Conservation (phyloP, 1,140 invertebrate species). For the Lordiphosa stackelbergi region DNA sequence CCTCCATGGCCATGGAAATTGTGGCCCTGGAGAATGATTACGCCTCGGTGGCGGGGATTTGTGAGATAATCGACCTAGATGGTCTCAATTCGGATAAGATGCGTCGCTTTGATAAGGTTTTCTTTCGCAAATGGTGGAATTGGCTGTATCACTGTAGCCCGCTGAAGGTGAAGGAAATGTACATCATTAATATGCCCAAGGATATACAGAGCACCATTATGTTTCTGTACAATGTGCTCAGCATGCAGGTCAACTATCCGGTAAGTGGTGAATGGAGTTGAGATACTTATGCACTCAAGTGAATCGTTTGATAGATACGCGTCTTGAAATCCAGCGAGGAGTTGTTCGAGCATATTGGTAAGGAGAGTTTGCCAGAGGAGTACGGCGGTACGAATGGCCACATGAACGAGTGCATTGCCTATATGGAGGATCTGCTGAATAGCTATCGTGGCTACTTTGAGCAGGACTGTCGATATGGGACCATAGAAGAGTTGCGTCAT, state of each 20-base stretch:
- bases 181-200: conserved; percentile 78
- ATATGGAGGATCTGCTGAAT: conserved; percentile 80
- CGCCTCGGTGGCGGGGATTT: conserved; percentile 73
- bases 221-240: conserved; percentile 59
- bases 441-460: conserved; percentile 78
- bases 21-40: conserved; percentile 77
- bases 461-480: conserved; percentile 79
- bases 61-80: conserved; percentile 78
- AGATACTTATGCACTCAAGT: background rate
- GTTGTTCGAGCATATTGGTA: conserved; percentile 78
- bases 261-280: conserved; percentile 14
- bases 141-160: conserved; percentile 78
- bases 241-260: conserved; percentile 60
- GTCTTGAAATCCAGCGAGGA: conserved; percentile 72
- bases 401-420: conserved; percentile 77
- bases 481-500: conserved; percentile 80
- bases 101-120: conserved; percentile 76
- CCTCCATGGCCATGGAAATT: conserved; percentile 77
- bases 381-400: conserved; percentile 79
- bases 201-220: conserved; percentile 67
- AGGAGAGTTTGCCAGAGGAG: conserved; percentile 79
- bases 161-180: conserved; percentile 78
- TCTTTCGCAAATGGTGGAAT: conserved; percentile 78
- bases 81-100: conserved; percentile 77
- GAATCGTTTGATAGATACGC: conserved; percentile 31